These are phyloP conservation scores for Tholera decimalis DNA, from an alignment of 2,888 invertebrate species.

Conservation along the genomic window DNA sequence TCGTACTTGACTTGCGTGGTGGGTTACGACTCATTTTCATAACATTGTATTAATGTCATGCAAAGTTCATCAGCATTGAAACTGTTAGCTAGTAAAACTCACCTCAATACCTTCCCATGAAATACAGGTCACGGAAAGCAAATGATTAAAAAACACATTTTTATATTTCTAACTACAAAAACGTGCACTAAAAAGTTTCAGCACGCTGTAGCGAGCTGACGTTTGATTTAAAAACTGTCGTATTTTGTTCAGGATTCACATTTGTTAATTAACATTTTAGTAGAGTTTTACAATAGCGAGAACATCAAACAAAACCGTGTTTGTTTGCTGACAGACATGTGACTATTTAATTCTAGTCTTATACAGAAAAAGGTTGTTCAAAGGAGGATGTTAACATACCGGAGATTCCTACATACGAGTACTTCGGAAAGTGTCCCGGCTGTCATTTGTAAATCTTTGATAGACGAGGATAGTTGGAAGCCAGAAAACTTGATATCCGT, in stretches of 20 bases:
- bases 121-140: slow-evolving; percentile 1
- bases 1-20: too few species aligned
- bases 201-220: slow-evolving; percentile 14
- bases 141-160: slow-evolving; percentile 17
- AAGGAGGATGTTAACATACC: too few species aligned
- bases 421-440: too few species aligned
- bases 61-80: neutral
- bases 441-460: too few species aligned
- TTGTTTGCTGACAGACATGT: neutral
- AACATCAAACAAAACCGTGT: neutral
- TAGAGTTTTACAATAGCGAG: slow-evolving; percentile 8
- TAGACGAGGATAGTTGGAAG: too few species aligned
- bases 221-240: slow-evolving; percentile 25
- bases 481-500: too few species aligned
- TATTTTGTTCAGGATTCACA: slow-evolving; percentile 30
- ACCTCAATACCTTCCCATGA: neutral
- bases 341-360: neutral
- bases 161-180: slow-evolving; percentile 20
- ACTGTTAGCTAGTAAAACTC: neutral
- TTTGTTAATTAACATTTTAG: slow-evolving; percentile 46
- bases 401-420: too few species aligned
- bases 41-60: too few species aligned
- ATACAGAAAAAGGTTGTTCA: neutral
- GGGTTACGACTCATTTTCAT: too few species aligned
- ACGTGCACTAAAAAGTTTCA: slow-evolving; percentile 24